A percentile compares a stretch with the other conserved stretches of the same genome.
These are phyloP conservation scores for Acestrorhynchus altus DNA, from an alignment of 2,797 vertebrate species.

Conservation along the genomic window DNA sequence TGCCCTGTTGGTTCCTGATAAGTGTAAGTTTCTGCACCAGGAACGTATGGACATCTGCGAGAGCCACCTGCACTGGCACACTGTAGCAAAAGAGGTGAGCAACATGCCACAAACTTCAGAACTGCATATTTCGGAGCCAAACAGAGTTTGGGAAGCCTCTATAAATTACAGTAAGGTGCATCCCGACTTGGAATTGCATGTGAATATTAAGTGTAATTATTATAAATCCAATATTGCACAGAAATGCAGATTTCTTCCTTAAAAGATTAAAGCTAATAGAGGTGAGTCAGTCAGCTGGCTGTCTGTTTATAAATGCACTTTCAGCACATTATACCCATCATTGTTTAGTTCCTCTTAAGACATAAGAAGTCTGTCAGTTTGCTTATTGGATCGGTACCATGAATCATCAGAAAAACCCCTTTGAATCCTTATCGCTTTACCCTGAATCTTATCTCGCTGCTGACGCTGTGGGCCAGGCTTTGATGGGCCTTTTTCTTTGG, in stretches of 20 bases:
- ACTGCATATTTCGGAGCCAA: not conserved
- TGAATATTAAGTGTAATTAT: not conserved
- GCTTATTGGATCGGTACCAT: constrained; percentile 11
- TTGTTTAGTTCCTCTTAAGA: constrained; percentile 1
- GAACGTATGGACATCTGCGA: constrained; percentile 94
- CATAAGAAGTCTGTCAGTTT: not conserved
- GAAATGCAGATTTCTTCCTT: not conserved
- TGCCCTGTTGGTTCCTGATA: constrained; percentile 96
- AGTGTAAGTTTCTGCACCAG: constrained; percentile 97
- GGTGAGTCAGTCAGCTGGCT: not conserved
- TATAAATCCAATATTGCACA: not conserved
- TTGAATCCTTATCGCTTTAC: not conserved
- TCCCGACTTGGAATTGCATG: not conserved
- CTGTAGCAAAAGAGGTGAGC: constrained; percentile 95
- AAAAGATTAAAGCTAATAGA: not conserved
- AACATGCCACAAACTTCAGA: constrained; percentile 77
- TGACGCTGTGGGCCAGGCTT: not conserved
- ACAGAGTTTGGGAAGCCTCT: not conserved
- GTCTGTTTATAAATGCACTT: constrained; percentile 5
- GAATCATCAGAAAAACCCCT: not conserved
- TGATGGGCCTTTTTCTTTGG: not conserved
- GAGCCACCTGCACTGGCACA: constrained; percentile 98
- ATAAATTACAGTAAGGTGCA: not conserved
- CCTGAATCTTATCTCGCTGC: not conserved
- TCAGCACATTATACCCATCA: not conserved